Percentiles rank a stretch among this genome's conserved stretches.
phyloP scores from a whole-genome alignment of 1,140 invertebrate species.

The Nephotettix cincticeps region DNA sequence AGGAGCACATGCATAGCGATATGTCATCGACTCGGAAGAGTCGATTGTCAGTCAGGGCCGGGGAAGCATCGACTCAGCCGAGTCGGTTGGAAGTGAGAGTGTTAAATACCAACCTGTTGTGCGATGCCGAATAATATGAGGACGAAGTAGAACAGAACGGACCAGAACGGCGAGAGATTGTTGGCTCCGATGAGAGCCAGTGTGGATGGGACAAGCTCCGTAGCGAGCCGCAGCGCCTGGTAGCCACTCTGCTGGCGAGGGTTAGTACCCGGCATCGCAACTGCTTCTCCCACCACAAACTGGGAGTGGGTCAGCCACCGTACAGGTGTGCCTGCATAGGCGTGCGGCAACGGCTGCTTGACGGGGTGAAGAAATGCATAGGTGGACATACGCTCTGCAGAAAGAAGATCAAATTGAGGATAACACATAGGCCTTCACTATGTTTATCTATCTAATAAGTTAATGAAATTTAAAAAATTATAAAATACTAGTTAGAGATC shows the following conservation, averaged over 20 bases:
- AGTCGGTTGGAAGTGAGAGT: no score
- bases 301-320: constrained; percentile 68
- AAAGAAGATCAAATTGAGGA: no score
- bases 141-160: constrained; percentile 80
- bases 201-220: constrained; percentile 82
- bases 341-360: constrained; percentile 51
- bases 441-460: no score
- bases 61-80: neutral
- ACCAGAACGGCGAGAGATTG: constrained; percentile 77
- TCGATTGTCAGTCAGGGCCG: no score
- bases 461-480: no score
- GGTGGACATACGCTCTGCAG: constrained; percentile 69
- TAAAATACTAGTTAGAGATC: no score
- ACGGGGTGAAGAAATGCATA: constrained; percentile 66
- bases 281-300: constrained; percentile 68
- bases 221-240: constrained; percentile 74
- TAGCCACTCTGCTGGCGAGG: constrained; percentile 65
- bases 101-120: constrained; percentile 69
- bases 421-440: no score
- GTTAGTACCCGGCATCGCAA: constrained; percentile 56
- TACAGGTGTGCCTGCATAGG: constrained; percentile 55
- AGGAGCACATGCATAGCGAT: no score
- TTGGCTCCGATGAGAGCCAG: constrained; percentile 67
- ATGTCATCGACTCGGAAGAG: no score
- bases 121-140: constrained; percentile 83